Conservation (phyloP, 2,888 invertebrate genomes). For the Arrhopalites spinosus region DNA sequence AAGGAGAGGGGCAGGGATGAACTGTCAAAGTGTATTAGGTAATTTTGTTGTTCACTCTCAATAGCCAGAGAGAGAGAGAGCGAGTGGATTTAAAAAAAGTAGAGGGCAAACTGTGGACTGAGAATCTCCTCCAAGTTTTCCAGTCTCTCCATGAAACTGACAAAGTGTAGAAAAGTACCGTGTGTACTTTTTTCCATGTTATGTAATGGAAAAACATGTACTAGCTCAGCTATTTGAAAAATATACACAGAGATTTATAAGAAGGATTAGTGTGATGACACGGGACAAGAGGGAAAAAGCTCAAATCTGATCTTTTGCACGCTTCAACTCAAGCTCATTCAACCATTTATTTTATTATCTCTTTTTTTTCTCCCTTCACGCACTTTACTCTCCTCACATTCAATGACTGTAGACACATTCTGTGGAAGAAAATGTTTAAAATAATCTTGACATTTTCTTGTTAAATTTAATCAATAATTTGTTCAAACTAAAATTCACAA, state of each 20-base stretch:
- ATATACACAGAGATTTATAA: not conserved
- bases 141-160: not conserved
- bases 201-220: no score
- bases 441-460: no score
- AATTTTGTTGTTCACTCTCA: constrained; percentile 25
- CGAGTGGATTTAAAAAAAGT: not conserved
- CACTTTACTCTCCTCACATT: no score
- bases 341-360: constrained; percentile 1
- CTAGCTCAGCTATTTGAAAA: not conserved
- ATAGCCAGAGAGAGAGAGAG: not conserved
- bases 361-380: not conserved
- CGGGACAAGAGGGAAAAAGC: not conserved
- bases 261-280: not conserved
- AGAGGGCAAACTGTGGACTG: not conserved
- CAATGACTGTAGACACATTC: no score
- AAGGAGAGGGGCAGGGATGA: constrained; percentile 20
- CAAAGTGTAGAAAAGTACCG: not conserved
- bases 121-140: not conserved
- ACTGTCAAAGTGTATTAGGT: constrained; percentile 35
- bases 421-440: no score
- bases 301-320: not conserved
- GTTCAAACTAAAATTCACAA: no score
- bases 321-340: not conserved
- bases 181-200: no score
- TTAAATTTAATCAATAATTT: no score